phyloP scores from a whole-genome alignment of 2,797 vertebrate genomes.

The Phrynocephalus vlangalii region DNA sequence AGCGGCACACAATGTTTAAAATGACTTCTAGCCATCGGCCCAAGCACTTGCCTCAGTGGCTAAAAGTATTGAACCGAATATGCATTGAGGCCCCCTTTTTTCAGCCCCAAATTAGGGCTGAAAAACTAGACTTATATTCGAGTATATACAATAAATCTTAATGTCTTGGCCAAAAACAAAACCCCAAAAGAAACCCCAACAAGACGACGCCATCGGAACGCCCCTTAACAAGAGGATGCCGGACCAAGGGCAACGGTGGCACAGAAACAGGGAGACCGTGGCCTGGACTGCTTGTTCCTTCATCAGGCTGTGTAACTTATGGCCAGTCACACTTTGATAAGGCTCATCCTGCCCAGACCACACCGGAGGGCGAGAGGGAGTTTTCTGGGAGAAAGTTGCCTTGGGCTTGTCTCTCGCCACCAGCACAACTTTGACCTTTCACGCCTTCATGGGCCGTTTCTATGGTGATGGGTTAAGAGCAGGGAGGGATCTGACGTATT shows the following conservation, averaged over 20 bases:
- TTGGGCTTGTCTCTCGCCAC: constrained; percentile 3
- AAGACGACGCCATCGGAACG: not conserved
- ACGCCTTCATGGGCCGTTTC: constrained; percentile 28
- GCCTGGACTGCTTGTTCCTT: not conserved
- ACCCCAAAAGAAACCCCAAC: no score
- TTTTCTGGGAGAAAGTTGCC: not conserved
- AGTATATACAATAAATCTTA: not conserved
- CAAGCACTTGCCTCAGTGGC: no score
- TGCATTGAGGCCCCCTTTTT: no score
- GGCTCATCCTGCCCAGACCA: not conserved
- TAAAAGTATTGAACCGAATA: no score
- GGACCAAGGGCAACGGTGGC: not conserved
- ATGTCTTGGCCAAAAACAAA: no score
- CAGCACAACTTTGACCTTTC: constrained; percentile 32
- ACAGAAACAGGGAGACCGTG: not conserved
- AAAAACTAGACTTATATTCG: no score
- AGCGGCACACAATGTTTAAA: no score
- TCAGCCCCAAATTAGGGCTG: no score
- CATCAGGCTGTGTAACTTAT: not conserved
- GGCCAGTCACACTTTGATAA: constrained; percentile 4
- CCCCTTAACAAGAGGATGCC: not conserved
- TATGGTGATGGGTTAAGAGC: constrained; percentile 33
- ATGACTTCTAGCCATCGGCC: no score
- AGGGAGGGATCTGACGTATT: constrained; percentile 5
- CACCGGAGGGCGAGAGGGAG: not conserved